A percentile compares a stretch with the other conserved stretches of the same genome.
Conservation (phyloP, 2,113 vertebrate genomes). For the Lethenteron camtschaticum region DNA sequence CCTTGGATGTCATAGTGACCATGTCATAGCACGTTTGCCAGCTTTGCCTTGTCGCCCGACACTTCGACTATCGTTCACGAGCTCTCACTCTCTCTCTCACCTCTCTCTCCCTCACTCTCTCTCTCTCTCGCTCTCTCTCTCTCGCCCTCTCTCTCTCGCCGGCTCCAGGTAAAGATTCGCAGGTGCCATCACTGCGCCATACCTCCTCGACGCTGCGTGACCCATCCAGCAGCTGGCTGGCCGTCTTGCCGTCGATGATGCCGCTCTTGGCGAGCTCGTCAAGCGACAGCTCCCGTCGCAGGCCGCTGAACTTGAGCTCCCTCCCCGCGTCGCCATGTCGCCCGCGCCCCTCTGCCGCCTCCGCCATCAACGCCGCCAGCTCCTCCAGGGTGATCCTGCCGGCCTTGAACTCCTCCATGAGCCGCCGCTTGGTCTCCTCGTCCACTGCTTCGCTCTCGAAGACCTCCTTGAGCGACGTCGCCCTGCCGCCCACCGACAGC, state of each 20-base stretch:
- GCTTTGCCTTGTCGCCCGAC: too few relatives aligned
- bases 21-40: too few relatives aligned
- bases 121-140: background rate
- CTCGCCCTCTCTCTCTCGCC: background rate
- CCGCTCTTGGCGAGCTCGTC: background rate
- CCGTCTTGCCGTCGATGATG: background rate
- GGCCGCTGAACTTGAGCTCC: slow-evolving; percentile 1
- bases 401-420: slow-evolving; percentile 2
- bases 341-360: background rate
- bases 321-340: background rate
- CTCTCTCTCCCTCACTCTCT: background rate
- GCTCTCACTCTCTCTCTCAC: background rate
- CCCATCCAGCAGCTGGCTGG: background rate
- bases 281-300: background rate
- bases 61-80: too few relatives aligned
- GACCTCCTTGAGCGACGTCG: background rate
- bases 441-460: background rate
- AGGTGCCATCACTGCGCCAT: too few relatives aligned
- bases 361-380: background rate
- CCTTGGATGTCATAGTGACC: too few relatives aligned
- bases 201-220: background rate
- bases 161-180: too few relatives aligned
- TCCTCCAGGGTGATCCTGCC: background rate
- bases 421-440: slow-evolving; percentile 1
- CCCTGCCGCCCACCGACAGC: background rate